These are phyloP conservation scores for Bimastos eiseni DNA, from an alignment of 2,888 invertebrate species.

Conservation along the genomic window DNA sequence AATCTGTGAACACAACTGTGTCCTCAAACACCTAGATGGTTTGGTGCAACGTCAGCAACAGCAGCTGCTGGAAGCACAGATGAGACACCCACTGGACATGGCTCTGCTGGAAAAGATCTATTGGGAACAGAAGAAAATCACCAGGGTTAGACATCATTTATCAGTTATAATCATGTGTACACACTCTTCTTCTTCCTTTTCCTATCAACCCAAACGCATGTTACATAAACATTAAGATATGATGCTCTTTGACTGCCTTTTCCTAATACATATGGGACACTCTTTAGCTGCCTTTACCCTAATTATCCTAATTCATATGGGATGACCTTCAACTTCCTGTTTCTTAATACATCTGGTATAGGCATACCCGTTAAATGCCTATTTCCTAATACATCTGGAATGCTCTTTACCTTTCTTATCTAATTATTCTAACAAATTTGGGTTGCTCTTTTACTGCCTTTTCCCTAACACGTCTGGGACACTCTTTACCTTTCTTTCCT, in stretches of 20 bases:
- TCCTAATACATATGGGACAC: too few species aligned
- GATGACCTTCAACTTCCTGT: neutral
- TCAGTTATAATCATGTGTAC: neutral
- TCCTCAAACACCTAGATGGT: neutral
- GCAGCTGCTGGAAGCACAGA: slow-evolving; percentile 17
- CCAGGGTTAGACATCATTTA: slow-evolving; percentile 19
- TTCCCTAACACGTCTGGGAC: too few species aligned
- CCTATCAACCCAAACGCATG: neutral
- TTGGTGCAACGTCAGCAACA: slow-evolving; percentile 2
- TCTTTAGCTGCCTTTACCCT: too few species aligned
- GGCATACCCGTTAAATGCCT: too few species aligned
- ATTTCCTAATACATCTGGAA: neutral
- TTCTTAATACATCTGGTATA: too few species aligned
- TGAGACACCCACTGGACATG: slow-evolving; percentile 8
- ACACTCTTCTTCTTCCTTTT: neutral
- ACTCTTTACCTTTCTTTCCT: neutral
- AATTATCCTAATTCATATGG: neutral
- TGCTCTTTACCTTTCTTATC: neutral
- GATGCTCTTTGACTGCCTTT: neutral
- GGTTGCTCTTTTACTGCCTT: neutral
- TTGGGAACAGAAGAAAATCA: slow-evolving; percentile 25
- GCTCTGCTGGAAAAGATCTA: slow-evolving; percentile 19
- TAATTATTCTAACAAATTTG: neutral
- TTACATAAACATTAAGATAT: neutral
- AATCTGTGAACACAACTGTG: neutral